A percentile compares a stretch with the other conserved stretches of the same genome.
Evolutionary conservation across 2,888 invertebrate species (phyloP).

Genomic region (Caenorhabditis zanzibari): DNA sequence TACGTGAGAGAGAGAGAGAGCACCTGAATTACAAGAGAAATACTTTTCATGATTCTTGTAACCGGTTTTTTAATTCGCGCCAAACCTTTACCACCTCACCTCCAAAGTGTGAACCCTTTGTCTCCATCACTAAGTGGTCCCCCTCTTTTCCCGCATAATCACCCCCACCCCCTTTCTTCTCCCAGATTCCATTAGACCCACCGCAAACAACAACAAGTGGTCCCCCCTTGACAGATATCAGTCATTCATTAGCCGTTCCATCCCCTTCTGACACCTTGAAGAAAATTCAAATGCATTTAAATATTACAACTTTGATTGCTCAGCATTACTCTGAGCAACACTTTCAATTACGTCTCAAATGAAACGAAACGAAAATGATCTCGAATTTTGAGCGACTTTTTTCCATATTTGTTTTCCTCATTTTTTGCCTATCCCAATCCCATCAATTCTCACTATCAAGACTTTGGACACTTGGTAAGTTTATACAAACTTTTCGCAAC

Average conservation of each 20-base stretch:
- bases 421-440: neutral
- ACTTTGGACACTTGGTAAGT: constrained; percentile 37
- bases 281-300: constrained; percentile 35
- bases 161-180: neutral
- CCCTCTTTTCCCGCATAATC: too few relatives aligned
- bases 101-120: too few relatives aligned
- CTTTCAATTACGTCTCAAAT: neutral
- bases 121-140: too few relatives aligned
- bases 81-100: too few relatives aligned
- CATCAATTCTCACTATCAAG: constrained; percentile 8
- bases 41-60: too few relatives aligned
- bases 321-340: neutral
- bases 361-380: constrained; percentile 41
- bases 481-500: constrained; percentile 23
- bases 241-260: constrained; percentile 44
- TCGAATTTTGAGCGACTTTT: neutral
- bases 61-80: too few relatives aligned
- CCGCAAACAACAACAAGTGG: constrained; percentile 50
- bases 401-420: constrained; percentile 16
- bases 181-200: constrained; percentile 13
- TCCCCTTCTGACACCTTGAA: constrained; percentile 27
- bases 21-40: too few relatives aligned
- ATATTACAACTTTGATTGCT: constrained; percentile 26
- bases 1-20: too few relatives aligned
- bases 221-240: constrained; percentile 32